Conservation (phyloP, 1,140 invertebrate species). For the Acromyrmex charruanus region DNA sequence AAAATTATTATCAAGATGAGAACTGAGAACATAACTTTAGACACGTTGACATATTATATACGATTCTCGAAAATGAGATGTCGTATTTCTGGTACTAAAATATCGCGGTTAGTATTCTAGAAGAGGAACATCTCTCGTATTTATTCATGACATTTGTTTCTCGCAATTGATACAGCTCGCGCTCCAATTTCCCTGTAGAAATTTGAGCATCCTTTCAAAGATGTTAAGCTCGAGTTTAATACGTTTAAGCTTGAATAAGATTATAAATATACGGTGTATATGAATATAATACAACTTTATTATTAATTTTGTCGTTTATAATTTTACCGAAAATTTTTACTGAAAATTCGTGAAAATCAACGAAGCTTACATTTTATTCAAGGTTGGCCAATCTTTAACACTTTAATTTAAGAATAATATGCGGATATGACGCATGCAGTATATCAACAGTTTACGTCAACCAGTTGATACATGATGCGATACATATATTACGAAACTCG, state of each 20-base stretch:
- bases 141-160: constrained; percentile 18
- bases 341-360: neutral
- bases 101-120: neutral
- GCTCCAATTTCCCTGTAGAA: neutral
- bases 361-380: neutral
- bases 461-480: neutral
- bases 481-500: constrained; percentile 25
- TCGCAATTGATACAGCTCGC: neutral
- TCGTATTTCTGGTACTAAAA: neutral
- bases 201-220: neutral
- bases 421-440: neutral
- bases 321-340: neutral
- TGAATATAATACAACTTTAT: neutral
- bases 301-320: neutral
- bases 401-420: neutral
- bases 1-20: constrained; percentile 7
- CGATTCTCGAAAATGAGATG: constrained; percentile 23
- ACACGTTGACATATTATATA: constrained; percentile 2
- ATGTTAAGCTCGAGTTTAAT: constrained; percentile 6
- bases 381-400: neutral
- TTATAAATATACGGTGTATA: neutral
- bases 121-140: neutral
- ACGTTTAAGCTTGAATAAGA: constrained; percentile 1
- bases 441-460: constrained; percentile 11
- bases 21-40: neutral